Evolutionary conservation across 2,797 vertebrate genomes (phyloP), one percentile per base, ranked within the genome.

Genomic region (Helostoma temminkii): DNA sequence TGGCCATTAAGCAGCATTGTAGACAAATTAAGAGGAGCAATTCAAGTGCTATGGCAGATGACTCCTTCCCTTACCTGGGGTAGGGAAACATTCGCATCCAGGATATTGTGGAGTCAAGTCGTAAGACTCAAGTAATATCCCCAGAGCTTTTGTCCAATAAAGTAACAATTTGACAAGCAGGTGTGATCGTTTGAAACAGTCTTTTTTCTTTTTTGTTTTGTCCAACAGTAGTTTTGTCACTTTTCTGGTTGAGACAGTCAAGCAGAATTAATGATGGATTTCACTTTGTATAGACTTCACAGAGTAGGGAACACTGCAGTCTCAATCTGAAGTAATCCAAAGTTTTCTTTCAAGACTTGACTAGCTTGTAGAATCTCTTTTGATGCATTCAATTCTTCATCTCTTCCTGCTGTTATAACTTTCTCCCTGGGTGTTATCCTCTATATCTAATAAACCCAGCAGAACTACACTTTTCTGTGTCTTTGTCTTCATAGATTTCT

Each of bases 211-310:
- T n/a, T n/a, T n/a, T n/a, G 36, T 55, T 68, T 41, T 52, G 37
- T 65, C 56, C 39, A 71, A 63, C 11, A 54, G 15, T 60, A 41
- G 55, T 79, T 71, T 55, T 48, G 26, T 67, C 43, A 24, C 36
- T 54, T 74, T 19, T 56, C 56, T 57, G 9, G 32, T 21, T 34
- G 43, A 54, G 22, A 49, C 57, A 58, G 19, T 62, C 63, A 43
- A 46, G 32, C 48, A 49, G 28, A 63, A 69, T 34, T 42, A 58
- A 68, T 62, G 42, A 60, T 49, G 28, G 5, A 3, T 6, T 63
- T 69, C n/a, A 45, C 43, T 71, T 53, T 56, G 22, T 45, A 26
- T 52, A 19, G 16, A 68, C 74, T 75, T 85, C 47, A 68, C 19
- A 67, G 69, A 60, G 55, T 66, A 41, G 42, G 39, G 52, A 52